Evolutionary conservation across 2,113 vertebrate genomes (phyloP), one percentile per base, ranked within the genome.

Genomic region (Scatophagus argus): DNA sequence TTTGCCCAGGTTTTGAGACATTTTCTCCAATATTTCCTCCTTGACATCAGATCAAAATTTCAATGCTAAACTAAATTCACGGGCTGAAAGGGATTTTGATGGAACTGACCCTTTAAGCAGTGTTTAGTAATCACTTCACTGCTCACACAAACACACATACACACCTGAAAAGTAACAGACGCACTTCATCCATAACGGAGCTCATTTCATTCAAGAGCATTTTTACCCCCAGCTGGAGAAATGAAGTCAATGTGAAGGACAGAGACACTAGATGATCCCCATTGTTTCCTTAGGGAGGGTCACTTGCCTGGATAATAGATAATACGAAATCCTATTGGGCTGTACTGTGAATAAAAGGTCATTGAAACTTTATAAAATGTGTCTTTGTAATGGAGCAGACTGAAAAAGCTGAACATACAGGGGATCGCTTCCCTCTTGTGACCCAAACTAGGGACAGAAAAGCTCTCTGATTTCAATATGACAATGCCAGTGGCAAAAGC

Each of bases 401-500:
- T 88, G 69, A 85, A 74, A 88, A 52, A 38, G 63, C 56, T 88
- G 74, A 54, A 86, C 54, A 82, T 82, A 44, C 47, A 70, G 79
- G 32, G 72, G 59, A 74, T 55, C 29, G 29, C 19, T 85, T 82
- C 47, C 32, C 88, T 83, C 84, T 74, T 38, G 90, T 85, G 86
- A 81, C 85, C 34, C 1, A 63, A 73, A 68, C 46, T 9, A 25
- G 56, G 69, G 39, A 84, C 44, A 63, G 46, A 85, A 84, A 66
- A 87, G 78, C 81, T 78, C 82, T 87, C 56, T 78, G 76, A 92
- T 93, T 93, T 89, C 85, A 90, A 88, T 89, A 92, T 93, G 92
- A 94, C 93, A 93, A 87, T 92, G 93, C 91, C 92, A 44, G 43
- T 79, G 92, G 92, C 91, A 93, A 93, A 90, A 93, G 90, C 91